Percentiles rank a stretch among this genome's conserved stretches.
These are phyloP conservation scores for Macropis europaea DNA, from an alignment of 2,888 invertebrate species.

Conservation along the genomic window DNA sequence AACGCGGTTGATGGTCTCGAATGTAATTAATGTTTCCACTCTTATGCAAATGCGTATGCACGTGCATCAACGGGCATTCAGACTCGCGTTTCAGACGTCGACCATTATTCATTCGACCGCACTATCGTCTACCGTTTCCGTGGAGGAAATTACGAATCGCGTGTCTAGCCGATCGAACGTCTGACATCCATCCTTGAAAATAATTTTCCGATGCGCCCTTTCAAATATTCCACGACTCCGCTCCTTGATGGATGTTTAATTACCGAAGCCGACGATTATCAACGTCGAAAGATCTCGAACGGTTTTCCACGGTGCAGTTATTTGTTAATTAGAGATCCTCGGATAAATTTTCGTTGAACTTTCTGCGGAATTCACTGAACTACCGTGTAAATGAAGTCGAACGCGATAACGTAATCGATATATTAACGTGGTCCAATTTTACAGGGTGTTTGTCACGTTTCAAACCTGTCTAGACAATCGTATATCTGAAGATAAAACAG, in stretches of 20 bases:
- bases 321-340: neutral
- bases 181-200: conserved; percentile 34
- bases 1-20: neutral
- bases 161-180: conserved; percentile 25
- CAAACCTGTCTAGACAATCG: too few relatives aligned
- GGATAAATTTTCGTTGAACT: neutral
- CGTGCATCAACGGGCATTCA: conserved; percentile 12
- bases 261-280: conserved; percentile 3
- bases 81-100: conserved; percentile 35
- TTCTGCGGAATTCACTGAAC: neutral
- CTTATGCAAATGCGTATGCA: neutral
- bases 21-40: neutral
- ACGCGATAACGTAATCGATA: too few relatives aligned
- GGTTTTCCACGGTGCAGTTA: neutral
- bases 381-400: too few relatives aligned
- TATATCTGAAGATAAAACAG: too few relatives aligned
- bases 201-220: conserved; percentile 17
- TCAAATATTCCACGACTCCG: neutral
- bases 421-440: too few relatives aligned
- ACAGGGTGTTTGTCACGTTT: too few relatives aligned
- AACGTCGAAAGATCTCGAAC: neutral
- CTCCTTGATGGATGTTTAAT: conserved; percentile 34
- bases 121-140: conserved; percentile 48
- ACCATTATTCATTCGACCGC: conserved; percentile 48
- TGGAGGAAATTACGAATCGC: conserved; percentile 46